Base-by-base conservation (phyloP, 2,888 invertebrate species). In the Polia nebulosa region DNA sequence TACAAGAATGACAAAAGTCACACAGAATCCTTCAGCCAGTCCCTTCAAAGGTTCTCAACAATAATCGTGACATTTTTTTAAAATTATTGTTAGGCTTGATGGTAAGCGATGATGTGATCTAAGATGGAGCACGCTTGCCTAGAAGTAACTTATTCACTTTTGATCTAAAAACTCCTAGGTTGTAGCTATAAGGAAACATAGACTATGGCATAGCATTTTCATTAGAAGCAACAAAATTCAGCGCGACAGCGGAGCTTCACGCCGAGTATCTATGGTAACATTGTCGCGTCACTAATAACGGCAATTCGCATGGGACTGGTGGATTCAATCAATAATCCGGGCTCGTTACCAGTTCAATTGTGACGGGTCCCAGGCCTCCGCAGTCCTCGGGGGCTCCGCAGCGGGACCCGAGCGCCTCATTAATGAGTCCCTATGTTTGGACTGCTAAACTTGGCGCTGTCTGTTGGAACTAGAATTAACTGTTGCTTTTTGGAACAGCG, bases 321-420 rank as follows among this genome's bases (percentile, higher is more conserved):
- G 85, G 84, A 88, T 88, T 88, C 89, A 91, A 91, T 91, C 91
- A 91, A 91, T 91, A 90, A 86, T 84, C 85, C 87, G 77, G 78
- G 85, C 88, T 90, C 88, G 89, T 91, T 90, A 90, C 88, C 85
- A 86, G 87, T 85, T 87, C 87, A 86, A 89, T 88, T 88, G 88
- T 90, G 89, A 88, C 88, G 86, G 85, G 89, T 87, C 83, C 86
- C 86, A 65, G 83, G 79, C 82, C 81, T 78, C 79, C 68, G 71
- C 47, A 49, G 66, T 56, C n/a, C 82, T 68, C 68, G n/a, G 83
- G 80, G 44, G 62, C 77, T 76, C 73, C 75, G 74, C 29, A 49
- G 51, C 72, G 79, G 74, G 56, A 66, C 22, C 7, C 41, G 39
- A 34, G 56, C 34, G 64, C 44, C 58, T 66, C 85, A 82, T 78